Conservation (phyloP, 2,888 invertebrate species). For the Agrilus mali region DNA sequence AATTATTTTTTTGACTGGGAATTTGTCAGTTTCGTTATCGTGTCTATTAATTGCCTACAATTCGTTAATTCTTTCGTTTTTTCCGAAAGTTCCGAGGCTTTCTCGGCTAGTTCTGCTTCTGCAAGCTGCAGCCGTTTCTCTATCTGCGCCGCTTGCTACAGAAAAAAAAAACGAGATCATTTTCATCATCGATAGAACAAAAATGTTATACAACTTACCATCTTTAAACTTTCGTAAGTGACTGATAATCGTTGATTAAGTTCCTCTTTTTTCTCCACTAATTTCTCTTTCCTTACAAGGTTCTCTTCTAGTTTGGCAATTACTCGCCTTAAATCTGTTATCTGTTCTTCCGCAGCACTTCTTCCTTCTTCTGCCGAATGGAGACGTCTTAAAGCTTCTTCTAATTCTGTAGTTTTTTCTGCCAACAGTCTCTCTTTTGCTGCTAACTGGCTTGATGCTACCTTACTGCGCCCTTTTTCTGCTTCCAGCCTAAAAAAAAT, state of each 20-base stretch:
- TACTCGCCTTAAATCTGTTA: slow-evolving; percentile 18
- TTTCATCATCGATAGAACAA: slow-evolving; percentile 1
- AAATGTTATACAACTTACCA: slow-evolving; percentile 17
- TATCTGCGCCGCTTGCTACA: slow-evolving; percentile 23
- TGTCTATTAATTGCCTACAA: slow-evolving; percentile 24
- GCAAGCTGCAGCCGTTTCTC: slow-evolving; percentile 18
- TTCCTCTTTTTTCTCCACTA: slow-evolving; percentile 25
- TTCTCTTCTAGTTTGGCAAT: slow-evolving; percentile 25
- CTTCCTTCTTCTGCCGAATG: slow-evolving; percentile 16
- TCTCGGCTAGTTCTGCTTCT: slow-evolving; percentile 15
- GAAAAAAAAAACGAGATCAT: slow-evolving; percentile 8
- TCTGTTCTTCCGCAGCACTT: slow-evolving; percentile 19
- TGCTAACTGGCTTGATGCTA: slow-evolving; percentile 14
- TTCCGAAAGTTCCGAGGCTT: slow-evolving; percentile 20
- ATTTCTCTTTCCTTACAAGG: slow-evolving; percentile 24
- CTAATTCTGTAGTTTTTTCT: slow-evolving; percentile 16
- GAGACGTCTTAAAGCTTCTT: slow-evolving; percentile 14
- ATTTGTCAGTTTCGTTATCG: slow-evolving; percentile 24
- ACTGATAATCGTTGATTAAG: slow-evolving; percentile 18
- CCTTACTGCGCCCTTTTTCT: slow-evolving; percentile 18
- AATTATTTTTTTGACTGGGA: too few species aligned
- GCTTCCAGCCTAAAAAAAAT: slow-evolving; percentile 15
- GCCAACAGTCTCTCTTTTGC: slow-evolving; percentile 18
- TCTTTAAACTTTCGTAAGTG: slow-evolving; percentile 21
- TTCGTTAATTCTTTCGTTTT: slow-evolving; percentile 19